phyloP scores from a whole-genome alignment of 2,113 vertebrate species.

The Danionella cerebrum region DNA sequence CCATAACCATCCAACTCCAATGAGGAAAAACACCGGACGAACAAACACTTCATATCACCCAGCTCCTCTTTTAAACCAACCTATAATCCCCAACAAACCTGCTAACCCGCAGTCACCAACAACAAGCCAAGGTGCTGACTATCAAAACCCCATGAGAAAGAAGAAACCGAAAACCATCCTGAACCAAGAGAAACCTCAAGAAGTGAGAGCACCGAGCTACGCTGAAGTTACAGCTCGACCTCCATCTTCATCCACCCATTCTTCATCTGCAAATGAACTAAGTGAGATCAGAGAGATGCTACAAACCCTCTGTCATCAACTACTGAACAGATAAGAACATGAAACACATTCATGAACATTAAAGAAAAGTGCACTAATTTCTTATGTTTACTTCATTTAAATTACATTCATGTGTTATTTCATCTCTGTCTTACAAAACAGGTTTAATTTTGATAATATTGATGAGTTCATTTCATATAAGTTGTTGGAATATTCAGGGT shows the following conservation, averaged over 20 bases:
- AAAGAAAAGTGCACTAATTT: no score
- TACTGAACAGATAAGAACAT: neutral
- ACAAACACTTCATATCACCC: neutral
- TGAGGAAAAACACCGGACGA: neutral
- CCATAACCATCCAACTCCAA: neutral
- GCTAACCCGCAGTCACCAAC: neutral
- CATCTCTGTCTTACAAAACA: no score
- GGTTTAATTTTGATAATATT: neutral
- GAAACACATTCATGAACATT: neutral
- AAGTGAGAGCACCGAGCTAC: neutral
- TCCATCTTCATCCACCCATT: neutral
- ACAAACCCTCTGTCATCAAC: neutral
- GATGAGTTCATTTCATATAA: neutral
- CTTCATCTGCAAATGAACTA: neutral
- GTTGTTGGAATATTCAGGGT: neutral
- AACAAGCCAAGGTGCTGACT: neutral
- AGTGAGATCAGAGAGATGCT: neutral
- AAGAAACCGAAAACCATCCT: neutral
- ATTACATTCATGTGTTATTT: no score
- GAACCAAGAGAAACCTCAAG: neutral
- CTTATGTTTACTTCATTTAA: no score
- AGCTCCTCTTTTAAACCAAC: no score
- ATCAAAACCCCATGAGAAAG: neutral
- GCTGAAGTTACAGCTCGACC: neutral
- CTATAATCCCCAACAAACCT: neutral